Percentiles rank a stretch among this genome's conserved stretches.
phyloP scores from a whole-genome alignment of 2,113 vertebrate genomes.

The Takifugu flavidus region DNA sequence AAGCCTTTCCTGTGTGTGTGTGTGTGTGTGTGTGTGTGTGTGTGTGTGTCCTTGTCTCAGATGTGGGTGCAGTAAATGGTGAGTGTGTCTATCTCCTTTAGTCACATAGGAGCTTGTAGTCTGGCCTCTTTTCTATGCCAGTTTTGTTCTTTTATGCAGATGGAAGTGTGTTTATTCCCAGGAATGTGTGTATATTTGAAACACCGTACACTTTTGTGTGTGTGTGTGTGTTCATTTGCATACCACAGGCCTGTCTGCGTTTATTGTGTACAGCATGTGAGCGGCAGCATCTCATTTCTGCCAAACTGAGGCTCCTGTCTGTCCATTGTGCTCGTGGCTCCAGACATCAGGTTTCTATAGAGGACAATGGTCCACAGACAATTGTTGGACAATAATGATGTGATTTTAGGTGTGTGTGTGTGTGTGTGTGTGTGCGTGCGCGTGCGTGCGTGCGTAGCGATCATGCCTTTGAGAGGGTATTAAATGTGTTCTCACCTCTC shows the following conservation, averaged over 20 bases:
- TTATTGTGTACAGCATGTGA: slow-evolving; percentile 2
- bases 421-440: too few species aligned
- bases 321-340: slow-evolving; percentile 59
- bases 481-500: slow-evolving; percentile 16
- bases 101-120: slow-evolving; percentile 49
- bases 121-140: slow-evolving; percentile 55
- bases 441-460: too few species aligned
- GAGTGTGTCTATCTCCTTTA: slow-evolving; percentile 27
- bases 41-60: slow-evolving; percentile 10
- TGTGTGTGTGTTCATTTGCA: slow-evolving; percentile 1
- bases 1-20: slow-evolving; percentile 8
- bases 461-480: slow-evolving; percentile 23
- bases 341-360: slow-evolving; percentile 58
- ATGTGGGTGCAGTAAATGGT: too few species aligned
- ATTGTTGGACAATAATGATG: slow-evolving; percentile 49
- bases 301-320: slow-evolving; percentile 55
- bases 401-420: neutral
- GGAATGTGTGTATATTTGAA: slow-evolving; percentile 18
- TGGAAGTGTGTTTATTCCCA: slow-evolving; percentile 26
- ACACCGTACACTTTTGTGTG: neutral
- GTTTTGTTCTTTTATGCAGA: slow-evolving; percentile 59
- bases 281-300: slow-evolving; percentile 35
- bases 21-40: slow-evolving; percentile 26
- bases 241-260: neutral
- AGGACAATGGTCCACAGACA: slow-evolving; percentile 64